Base-by-base conservation (phyloP, 2,888 invertebrate genomes). In the Melieria crassipennis region DNA sequence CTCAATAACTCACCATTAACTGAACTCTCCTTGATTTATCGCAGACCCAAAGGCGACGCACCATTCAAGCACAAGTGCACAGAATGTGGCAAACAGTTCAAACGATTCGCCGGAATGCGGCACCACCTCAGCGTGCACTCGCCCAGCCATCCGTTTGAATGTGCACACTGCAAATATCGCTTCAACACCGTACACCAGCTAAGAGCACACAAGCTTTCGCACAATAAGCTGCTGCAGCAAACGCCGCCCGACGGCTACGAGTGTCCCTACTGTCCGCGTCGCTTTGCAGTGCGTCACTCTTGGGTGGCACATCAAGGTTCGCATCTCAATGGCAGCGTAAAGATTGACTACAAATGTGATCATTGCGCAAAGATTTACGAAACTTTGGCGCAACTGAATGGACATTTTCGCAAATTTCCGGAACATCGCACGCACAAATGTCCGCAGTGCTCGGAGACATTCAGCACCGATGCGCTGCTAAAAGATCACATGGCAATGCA, bases 391-490 rank as follows among this genome's bases (percentile, higher is more conserved):
- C 79, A 86, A 42, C 79, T 90, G 7, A 86, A 86, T 57, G 82
- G 89, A n/a, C 90, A 90, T 76, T 77, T 88, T 65, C 89, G 88
- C 76, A 85, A 89, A 45, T 91, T 91, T 78, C 86, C 85, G 4
- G 82, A 87, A n/a, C 86, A 88, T 3, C 89, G 88, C 71, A 88
- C 88, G 0, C 88, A 87, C 73, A 85, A 87, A 64, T 92, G 92
- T 81, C 84, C 84, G 5, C 83, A 88, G 61, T 92, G 92, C 78
- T 84, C 88, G 1, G 91, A 90, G 78, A 87, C 87, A 1, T 92
- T 89, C 78, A 87, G 89, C 0, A 13, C 91, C 62, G 87, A 88
- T 1, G 90, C 91, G 64, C 90, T 90, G 76, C 82, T 91, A 0
- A 86, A 86, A 10, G 76, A 76, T 50, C 77, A 75, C 70, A 69